Percentiles rank a stretch among this genome's conserved stretches.
phyloP scores from a whole-genome alignment of 30 jellyfish, hydroid and myxozoan genomes.

The Hydractinia symbiolongicarpus region DNA sequence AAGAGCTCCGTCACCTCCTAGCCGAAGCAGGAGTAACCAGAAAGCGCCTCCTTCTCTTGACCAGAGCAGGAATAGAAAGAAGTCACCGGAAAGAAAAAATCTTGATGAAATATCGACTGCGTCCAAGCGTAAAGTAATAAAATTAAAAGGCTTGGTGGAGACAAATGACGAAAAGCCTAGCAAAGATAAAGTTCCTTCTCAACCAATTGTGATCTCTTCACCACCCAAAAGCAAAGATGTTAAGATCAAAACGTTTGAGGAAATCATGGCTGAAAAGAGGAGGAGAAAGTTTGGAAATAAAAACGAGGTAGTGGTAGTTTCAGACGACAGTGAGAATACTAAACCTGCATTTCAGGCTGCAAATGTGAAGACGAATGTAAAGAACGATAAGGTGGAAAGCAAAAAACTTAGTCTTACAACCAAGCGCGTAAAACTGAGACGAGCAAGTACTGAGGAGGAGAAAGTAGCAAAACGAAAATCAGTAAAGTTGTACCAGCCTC shows the following conservation, averaged over 20 bases:
- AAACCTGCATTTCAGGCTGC: not conserved
- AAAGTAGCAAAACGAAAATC: slow-evolving; percentile 5
- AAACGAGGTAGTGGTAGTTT: slow-evolving; percentile 11
- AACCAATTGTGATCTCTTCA: not conserved
- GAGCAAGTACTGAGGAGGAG: not conserved
- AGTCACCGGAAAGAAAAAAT: not conserved
- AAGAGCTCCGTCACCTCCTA: not conserved
- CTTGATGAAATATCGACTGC: slow-evolving; percentile 13
- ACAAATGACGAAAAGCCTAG: not conserved
- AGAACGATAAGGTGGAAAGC: not conserved
- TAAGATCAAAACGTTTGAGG: slow-evolving; percentile 71
- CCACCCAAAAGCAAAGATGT: slow-evolving; percentile 1
- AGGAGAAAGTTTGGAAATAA: slow-evolving; percentile 43
- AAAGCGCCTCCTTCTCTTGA: not conserved
- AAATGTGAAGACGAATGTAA: not conserved
- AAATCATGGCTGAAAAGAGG: slow-evolving; percentile 86
- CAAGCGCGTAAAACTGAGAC: not conserved
- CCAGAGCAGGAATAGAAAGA: not conserved
- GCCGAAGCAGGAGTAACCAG: not conserved
- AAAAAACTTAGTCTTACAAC: not conserved
- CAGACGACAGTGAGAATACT: slow-evolving; percentile 14
- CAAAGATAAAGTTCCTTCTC: not conserved
- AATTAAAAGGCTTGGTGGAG: not conserved
- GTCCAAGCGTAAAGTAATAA: not conserved
- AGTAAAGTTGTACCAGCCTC: slow-evolving; percentile 17